Evolutionary conservation across 2,113 vertebrate genomes (phyloP).

Genomic region (Sinosuthora webbiana): DNA sequence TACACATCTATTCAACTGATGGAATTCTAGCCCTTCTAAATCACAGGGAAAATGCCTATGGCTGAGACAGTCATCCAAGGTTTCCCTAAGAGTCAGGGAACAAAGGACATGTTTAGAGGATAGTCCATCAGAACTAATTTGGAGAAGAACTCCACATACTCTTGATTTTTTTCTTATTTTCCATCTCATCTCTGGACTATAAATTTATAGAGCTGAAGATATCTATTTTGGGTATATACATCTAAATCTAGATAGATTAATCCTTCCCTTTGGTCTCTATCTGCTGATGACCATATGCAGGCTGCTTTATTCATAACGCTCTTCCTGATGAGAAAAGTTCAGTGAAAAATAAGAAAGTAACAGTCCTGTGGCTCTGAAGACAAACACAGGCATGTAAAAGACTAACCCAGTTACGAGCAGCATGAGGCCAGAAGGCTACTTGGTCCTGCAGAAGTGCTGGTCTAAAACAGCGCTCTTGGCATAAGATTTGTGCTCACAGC

Average conservation of each 20-base stretch:
- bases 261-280: background rate
- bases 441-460: background rate
- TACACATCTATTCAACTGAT: rapidly evolving
- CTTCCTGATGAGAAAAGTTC: background rate
- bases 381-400: background rate
- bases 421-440: background rate
- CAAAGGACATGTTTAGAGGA: background rate
- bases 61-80: background rate
- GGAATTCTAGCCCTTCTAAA: background rate
- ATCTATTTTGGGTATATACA: background rate
- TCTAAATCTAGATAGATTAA: background rate
- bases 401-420: background rate
- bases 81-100: background rate
- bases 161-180: background rate
- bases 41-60: background rate
- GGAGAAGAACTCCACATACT: background rate
- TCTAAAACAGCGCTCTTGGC: background rate
- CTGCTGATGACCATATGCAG: background rate
- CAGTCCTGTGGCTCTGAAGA: background rate
- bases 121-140: background rate
- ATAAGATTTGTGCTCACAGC: background rate
- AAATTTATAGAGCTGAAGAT: background rate
- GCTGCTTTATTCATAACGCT: background rate
- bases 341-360: background rate
- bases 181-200: background rate